phyloP scores from a whole-genome alignment of 2,888 invertebrate genomes.

The Pseudanteris insignis region DNA sequence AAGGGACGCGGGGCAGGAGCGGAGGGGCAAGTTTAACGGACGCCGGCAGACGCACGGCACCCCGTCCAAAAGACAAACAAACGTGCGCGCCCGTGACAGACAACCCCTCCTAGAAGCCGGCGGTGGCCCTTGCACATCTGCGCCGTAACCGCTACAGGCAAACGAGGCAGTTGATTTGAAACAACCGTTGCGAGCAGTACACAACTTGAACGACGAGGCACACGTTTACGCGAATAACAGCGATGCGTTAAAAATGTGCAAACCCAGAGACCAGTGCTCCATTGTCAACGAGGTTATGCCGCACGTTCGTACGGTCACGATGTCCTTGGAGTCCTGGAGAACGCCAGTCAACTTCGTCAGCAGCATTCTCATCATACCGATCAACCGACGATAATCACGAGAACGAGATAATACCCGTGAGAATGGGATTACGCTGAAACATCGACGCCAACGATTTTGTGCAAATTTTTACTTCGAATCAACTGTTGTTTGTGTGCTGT shows the following conservation, averaged over 20 bases:
- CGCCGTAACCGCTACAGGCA: conserved; percentile 55
- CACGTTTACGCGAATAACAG: not conserved
- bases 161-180: conserved; percentile 54
- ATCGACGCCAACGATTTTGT: not conserved
- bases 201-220: conserved; percentile 1
- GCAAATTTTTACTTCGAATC: too few relatives aligned
- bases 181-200: conserved; percentile 53
- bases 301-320: conserved; percentile 48
- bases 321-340: conserved; percentile 56
- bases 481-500: too few relatives aligned
- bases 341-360: conserved; percentile 52
- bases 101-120: conserved; percentile 56
- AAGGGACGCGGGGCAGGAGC: not conserved
- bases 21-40: conserved; percentile 33
- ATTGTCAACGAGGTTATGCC: conserved; percentile 34
- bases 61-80: conserved; percentile 52
- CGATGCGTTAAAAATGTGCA: conserved; percentile 36
- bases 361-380: conserved; percentile 52
- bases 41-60: conserved; percentile 27
- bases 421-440: conserved; percentile 3
- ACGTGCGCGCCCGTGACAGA: conserved; percentile 59
- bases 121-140: conserved; percentile 58
- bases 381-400: conserved; percentile 23
- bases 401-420: not conserved
- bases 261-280: conserved; percentile 16